A percentile compares a stretch with the other conserved stretches of the same genome.
Conservation (phyloP, 2,888 invertebrate genomes). For the Lepeophtheirus nordmannii region DNA sequence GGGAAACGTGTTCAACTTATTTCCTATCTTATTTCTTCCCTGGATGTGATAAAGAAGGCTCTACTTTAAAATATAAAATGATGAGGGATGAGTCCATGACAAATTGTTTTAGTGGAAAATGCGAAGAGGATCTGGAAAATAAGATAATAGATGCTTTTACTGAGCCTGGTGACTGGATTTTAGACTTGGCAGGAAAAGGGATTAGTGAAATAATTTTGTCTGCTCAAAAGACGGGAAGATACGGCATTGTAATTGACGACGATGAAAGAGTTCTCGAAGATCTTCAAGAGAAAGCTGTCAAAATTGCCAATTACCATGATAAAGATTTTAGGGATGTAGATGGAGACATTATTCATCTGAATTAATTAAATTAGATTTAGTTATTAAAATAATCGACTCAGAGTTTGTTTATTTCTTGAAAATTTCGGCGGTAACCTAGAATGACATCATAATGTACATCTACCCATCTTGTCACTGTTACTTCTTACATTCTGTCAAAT, state of each 20-base stretch:
- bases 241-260: background rate
- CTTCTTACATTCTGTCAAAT: no score
- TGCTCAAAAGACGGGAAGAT: background rate
- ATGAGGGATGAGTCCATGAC: background rate
- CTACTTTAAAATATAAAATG: background rate
- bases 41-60: background rate
- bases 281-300: constrained; percentile 1
- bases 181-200: background rate
- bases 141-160: background rate
- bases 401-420: no score
- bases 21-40: background rate
- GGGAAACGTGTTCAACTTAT: background rate
- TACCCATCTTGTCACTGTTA: no score
- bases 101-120: background rate
- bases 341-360: constrained; percentile 6
- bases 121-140: background rate
- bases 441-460: no score
- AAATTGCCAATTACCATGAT: background rate
- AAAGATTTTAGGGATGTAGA: background rate
- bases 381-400: no score
- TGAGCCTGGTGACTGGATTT: background rate
- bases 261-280: background rate
- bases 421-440: no score
- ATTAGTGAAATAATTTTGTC: background rate
- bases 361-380: background rate